Evolutionary conservation across 2,888 invertebrate genomes (phyloP).

Genomic region (Drosophila dives): DNA sequence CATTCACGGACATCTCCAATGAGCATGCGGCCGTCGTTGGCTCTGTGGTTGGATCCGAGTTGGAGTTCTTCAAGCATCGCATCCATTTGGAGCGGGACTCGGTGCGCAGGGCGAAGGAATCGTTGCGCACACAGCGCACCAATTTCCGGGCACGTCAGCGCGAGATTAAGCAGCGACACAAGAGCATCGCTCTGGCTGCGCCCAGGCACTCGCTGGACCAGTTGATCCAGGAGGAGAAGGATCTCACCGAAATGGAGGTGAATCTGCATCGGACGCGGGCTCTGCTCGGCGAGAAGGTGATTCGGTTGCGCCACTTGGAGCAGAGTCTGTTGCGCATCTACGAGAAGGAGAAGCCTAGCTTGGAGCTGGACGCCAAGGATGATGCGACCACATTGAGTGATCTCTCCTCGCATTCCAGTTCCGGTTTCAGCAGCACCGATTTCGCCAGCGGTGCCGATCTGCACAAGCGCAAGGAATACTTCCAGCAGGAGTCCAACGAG

Average conservation of each 20-base stretch:
- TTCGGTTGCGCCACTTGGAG: slow-evolving; percentile 91
- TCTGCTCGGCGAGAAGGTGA: slow-evolving; percentile 92
- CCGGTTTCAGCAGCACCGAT: slow-evolving; percentile 89
- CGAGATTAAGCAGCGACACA: slow-evolving; percentile 86
- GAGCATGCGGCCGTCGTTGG: slow-evolving; percentile 81
- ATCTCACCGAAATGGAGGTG: slow-evolving; percentile 93
- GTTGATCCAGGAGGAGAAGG: slow-evolving; percentile 90
- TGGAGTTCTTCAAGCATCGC: slow-evolving; percentile 93
- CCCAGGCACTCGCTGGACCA: slow-evolving; percentile 83
- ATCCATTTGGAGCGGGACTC: slow-evolving; percentile 93
- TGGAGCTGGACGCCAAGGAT: slow-evolving; percentile 85
- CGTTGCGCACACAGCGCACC: slow-evolving; percentile 88
- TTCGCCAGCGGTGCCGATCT: slow-evolving; percentile 87
- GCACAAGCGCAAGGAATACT: slow-evolving; percentile 83
- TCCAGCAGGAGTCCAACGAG: slow-evolving; percentile 88
- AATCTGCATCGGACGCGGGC: slow-evolving; percentile 92
- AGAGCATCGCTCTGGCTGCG: slow-evolving; percentile 56
- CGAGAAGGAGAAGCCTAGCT: slow-evolving; percentile 83
- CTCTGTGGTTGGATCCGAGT: slow-evolving; percentile 86
- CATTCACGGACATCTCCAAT: slow-evolving; percentile 89
- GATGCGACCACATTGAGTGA: slow-evolving; percentile 88
- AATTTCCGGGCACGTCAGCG: slow-evolving; percentile 89
- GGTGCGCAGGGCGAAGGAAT: slow-evolving; percentile 92
- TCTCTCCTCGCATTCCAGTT: slow-evolving; percentile 87
- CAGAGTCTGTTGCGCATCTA: slow-evolving; percentile 89